phyloP scores from a whole-genome alignment of 2,888 invertebrate genomes.

The Phymatocera aterrima region DNA sequence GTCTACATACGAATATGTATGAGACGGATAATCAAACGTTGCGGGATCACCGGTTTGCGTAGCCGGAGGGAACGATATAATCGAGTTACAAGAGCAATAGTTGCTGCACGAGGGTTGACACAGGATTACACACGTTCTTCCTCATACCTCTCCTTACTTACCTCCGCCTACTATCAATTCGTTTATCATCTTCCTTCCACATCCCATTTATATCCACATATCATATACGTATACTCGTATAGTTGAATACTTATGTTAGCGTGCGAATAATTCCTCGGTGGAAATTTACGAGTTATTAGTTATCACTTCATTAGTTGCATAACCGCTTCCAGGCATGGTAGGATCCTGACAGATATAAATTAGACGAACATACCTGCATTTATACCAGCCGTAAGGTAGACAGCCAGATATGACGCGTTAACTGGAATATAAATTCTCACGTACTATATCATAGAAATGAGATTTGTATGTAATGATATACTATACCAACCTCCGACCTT shows the following conservation, averaged over 20 bases:
- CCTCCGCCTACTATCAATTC: not conserved
- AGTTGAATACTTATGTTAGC: not conserved
- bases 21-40: not conserved
- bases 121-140: slow-evolving; percentile 24
- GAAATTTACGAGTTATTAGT: not conserved
- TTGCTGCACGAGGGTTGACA: slow-evolving; percentile 36
- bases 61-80: slow-evolving; percentile 29
- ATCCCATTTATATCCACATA: not conserved
- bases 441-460: not conserved
- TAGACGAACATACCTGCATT: not conserved
- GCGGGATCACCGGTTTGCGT: slow-evolving; percentile 2
- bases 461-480: not conserved
- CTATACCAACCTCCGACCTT: slow-evolving; percentile 16
- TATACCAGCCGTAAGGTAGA: not conserved
- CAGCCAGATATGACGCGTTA: not conserved
- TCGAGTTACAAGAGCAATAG: slow-evolving; percentile 41
- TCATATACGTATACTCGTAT: no score
- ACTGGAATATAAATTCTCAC: not conserved
- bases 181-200: not conserved
- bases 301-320: slow-evolving; percentile 22
- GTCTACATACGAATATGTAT: not conserved
- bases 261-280: not conserved
- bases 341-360: not conserved
- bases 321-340: not conserved
- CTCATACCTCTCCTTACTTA: slow-evolving; percentile 32